Conservation (phyloP, 2,797 vertebrate species). For the Galago senegalensis region DNA sequence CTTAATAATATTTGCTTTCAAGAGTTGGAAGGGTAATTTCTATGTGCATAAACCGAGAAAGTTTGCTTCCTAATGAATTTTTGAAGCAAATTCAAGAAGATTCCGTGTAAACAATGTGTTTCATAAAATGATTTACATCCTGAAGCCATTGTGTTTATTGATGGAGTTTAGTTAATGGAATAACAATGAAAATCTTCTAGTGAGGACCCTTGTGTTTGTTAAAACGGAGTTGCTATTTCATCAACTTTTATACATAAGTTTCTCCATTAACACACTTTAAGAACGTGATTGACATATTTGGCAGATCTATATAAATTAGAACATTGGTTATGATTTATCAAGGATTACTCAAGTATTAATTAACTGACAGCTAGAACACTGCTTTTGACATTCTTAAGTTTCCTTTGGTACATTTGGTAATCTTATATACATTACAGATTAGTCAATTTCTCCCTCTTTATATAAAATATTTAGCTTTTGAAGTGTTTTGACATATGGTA, state of each 20-base stretch:
- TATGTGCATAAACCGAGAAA: slow-evolving; percentile 52
- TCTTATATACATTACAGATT: slow-evolving; percentile 82
- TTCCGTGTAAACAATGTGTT: slow-evolving; percentile 66
- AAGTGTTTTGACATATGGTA: slow-evolving; percentile 91
- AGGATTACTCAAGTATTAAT: slow-evolving; percentile 72
- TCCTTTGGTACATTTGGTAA: slow-evolving; percentile 49
- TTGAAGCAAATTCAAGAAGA: slow-evolving; percentile 75
- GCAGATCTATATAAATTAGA: slow-evolving; percentile 72
- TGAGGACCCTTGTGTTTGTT: slow-evolving; percentile 42
- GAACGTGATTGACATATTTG: slow-evolving; percentile 68
- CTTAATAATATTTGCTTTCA: slow-evolving; percentile 68
- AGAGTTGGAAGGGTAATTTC: slow-evolving; percentile 59
- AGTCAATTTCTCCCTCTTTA: slow-evolving; percentile 80
- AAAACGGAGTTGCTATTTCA: slow-evolving; percentile 60
- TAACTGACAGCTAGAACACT: slow-evolving; percentile 72
- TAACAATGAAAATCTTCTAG: slow-evolving; percentile 68
- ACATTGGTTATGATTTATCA: slow-evolving; percentile 65
- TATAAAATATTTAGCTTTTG: slow-evolving; percentile 89
- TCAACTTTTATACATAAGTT: slow-evolving; percentile 47
- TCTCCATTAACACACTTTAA: slow-evolving; percentile 67
- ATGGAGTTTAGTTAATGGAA: slow-evolving; percentile 77
- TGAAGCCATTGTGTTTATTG: slow-evolving; percentile 69
- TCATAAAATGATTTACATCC: slow-evolving; percentile 62
- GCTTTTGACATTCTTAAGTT: slow-evolving; percentile 64
- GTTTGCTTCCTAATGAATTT: slow-evolving; percentile 72